Conservation (phyloP, 2,797 vertebrate species). For the Hippocampus kuda region DNA sequence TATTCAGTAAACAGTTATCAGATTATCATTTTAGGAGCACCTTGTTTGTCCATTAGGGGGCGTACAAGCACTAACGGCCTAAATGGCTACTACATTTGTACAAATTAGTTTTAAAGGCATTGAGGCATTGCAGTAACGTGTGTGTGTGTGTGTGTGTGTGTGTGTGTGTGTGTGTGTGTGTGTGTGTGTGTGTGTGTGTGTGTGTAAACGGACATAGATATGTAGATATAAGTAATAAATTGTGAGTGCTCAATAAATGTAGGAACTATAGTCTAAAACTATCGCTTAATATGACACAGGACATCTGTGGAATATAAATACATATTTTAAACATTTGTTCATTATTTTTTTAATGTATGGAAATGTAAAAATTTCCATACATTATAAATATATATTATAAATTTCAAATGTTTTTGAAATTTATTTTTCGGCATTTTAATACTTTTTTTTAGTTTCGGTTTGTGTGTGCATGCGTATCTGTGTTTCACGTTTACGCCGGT, state of each 20-base stretch:
- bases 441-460: background rate
- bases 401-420: background rate
- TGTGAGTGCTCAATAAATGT: no score
- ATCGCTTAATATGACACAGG: no score
- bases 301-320: background rate
- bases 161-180: background rate
- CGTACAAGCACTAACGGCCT: background rate
- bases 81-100: background rate
- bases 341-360: background rate
- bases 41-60: background rate
- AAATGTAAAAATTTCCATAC: no score
- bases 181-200: background rate
- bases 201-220: background rate
- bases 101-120: background rate
- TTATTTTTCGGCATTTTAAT: background rate
- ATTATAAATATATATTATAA: no score
- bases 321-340: background rate
- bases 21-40: background rate
- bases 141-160: no score
- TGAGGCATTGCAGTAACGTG: background rate
- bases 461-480: background rate
- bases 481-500: background rate
- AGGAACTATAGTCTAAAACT: no score
- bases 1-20: background rate
- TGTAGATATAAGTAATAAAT: background rate